phyloP scores from a whole-genome alignment of 1,140 invertebrate species.

The Apis florea region DNA sequence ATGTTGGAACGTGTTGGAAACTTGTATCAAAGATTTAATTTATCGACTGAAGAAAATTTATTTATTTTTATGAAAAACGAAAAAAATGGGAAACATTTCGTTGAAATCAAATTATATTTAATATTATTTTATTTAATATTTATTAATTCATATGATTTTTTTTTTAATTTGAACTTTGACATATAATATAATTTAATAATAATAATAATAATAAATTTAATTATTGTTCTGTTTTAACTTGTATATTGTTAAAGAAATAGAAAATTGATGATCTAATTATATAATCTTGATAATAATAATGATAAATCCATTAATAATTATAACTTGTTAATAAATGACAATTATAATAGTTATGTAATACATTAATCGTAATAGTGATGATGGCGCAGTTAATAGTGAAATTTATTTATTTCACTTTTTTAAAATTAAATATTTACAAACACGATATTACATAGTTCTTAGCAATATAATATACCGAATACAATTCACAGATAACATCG shows the following conservation, averaged over 20 bases:
- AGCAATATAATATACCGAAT: background rate
- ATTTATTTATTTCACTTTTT: constrained; percentile 13
- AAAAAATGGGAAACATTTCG: background rate
- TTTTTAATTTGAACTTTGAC: accelerated
- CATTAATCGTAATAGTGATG: background rate
- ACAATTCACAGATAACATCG: background rate
- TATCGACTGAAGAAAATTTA: background rate
- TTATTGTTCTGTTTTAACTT: no score
- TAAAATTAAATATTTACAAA: constrained; percentile 32
- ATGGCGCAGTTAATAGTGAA: background rate
- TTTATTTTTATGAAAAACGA: background rate
- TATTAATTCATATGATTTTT: background rate
- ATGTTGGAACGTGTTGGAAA: background rate
- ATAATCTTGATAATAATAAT: no score
- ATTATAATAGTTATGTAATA: no score
- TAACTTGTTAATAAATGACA: background rate
- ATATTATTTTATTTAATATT: background rate
- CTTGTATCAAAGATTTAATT: background rate
- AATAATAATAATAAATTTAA: background rate
- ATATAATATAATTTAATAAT: background rate
- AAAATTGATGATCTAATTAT: no score
- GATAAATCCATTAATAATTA: no score
- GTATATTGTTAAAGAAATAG: no score
- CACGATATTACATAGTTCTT: background rate
- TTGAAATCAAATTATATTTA: background rate